Evolutionary conservation across 2,888 invertebrate genomes (phyloP), one percentile per base, ranked within the genome.

Genomic region (Baccha elongata): DNA sequence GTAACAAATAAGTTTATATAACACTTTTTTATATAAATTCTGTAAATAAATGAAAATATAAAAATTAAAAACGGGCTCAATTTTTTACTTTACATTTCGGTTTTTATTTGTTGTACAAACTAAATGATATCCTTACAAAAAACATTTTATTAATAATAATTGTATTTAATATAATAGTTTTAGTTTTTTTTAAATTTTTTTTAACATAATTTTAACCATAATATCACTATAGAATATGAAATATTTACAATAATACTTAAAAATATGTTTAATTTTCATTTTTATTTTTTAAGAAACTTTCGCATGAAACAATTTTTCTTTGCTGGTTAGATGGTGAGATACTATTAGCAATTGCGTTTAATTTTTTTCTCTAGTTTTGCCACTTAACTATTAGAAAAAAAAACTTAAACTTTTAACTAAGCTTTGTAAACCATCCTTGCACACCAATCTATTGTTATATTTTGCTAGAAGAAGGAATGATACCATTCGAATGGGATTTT

Each of bases 61-160:
- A 53, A 53, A 37, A 23, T n/a, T 10, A 48, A 32, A n/a, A 23
- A 32, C 11, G 11, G 4, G 3, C 42, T 42, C 67, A n/a, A n/a
- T 65, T 73, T 72, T 76, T 42, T 72, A 81, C 78, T 83, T 78
- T 78, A 83, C 83, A 76, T 83, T 83, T 83, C 73, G 81, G 75
- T 76, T 83, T 58, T 83, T 83, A 78, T 83, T 83, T 83, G 76
- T 83, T 78, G 83, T 83, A 83, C 83, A 83, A 83, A 83, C 83
- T 83, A 83, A 83, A 83, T 83, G 78, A 83, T 83, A 83, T 83
- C 67, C 83, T 83, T 83, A 83, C 83, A 83, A 83, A 83, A 81
- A 83, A 83, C 83, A 78, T 78, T 83, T 83, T 32, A 72, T 68
- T 83, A 78, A 64, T 83, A 67, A 76, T 76, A 62, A 67, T 72